Percentiles rank a stretch among this genome's conserved stretches.
phyloP scores from a whole-genome alignment of 2,888 invertebrate species.

The Thera britannica region DNA sequence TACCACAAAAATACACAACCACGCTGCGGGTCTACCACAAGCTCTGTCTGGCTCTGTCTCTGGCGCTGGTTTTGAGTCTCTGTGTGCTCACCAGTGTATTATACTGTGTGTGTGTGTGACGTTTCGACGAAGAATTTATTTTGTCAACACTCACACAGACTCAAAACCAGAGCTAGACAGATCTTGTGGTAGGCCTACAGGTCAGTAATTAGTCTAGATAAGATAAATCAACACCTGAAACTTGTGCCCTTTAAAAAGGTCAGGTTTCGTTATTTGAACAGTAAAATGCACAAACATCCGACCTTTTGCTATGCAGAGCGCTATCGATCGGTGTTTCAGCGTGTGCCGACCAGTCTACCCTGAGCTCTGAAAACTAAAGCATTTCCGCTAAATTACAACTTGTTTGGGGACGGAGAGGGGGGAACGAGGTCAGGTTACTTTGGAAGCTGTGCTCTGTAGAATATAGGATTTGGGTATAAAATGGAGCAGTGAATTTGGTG shows the following conservation, averaged over 20 bases:
- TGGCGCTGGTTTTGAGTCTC: too few relatives aligned
- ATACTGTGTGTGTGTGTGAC: too few relatives aligned
- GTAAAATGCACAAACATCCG: slow-evolving; percentile 33
- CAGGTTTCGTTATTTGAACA: slow-evolving; percentile 22
- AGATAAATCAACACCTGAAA: background rate
- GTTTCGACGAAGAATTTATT: too few relatives aligned
- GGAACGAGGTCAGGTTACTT: slow-evolving; percentile 31
- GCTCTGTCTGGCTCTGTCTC: too few relatives aligned
- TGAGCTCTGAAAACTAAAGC: slow-evolving; percentile 36
- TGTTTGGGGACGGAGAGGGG: slow-evolving; percentile 32
- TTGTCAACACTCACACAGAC: too few relatives aligned
- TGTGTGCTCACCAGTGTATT: too few relatives aligned
- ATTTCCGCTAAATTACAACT: slow-evolving; percentile 31
- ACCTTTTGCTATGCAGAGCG: slow-evolving; percentile 38
- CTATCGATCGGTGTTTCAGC: slow-evolving; percentile 39
- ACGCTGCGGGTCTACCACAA: too few relatives aligned
- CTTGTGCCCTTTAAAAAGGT: background rate
- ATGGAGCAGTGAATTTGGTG: slow-evolving; percentile 27
- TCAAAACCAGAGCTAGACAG: too few relatives aligned
- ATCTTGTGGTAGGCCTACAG: too few relatives aligned
- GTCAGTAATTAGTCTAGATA: background rate
- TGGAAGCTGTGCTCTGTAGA: slow-evolving; percentile 35
- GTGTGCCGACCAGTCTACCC: slow-evolving; percentile 26
- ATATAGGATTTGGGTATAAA: slow-evolving; percentile 34
- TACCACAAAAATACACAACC: too few relatives aligned